phyloP scores from a whole-genome alignment of 2,888 invertebrate genomes.

The Dexiosoma caninum region DNA sequence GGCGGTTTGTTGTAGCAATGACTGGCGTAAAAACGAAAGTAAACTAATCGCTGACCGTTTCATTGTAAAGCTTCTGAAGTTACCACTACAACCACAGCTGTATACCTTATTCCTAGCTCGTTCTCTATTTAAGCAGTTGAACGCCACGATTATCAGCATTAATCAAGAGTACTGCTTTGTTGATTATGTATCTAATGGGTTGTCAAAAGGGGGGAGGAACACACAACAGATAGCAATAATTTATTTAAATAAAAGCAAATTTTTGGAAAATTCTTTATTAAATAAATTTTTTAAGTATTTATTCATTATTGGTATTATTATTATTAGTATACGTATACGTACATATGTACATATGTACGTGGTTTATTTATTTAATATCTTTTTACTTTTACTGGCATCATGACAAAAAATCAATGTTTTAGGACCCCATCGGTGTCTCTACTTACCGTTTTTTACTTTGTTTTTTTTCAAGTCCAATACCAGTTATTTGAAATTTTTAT shows the following conservation, averaged over 20 bases:
- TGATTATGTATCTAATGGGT: not conserved
- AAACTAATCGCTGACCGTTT: slow-evolving; percentile 66
- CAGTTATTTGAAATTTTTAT: too few relatives aligned
- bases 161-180: not conserved
- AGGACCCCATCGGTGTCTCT: too few relatives aligned
- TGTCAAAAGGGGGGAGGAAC: not conserved
- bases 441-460: too few relatives aligned
- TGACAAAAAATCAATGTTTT: too few relatives aligned
- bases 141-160: slow-evolving; percentile 14
- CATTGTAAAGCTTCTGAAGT: slow-evolving; percentile 62
- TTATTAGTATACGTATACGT: not conserved
- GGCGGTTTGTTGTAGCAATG: slow-evolving; percentile 39
- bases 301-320: too few relatives aligned
- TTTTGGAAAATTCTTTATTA: not conserved
- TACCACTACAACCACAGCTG: not conserved
- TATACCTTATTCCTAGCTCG: not conserved
- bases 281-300: not conserved
- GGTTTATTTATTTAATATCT: too few relatives aligned
- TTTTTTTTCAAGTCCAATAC: too few relatives aligned
- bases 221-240: not conserved
- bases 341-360: not conserved
- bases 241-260: not conserved
- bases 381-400: too few relatives aligned
- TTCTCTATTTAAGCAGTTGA: too few relatives aligned
- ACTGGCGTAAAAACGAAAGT: slow-evolving; percentile 64